phyloP scores from a whole-genome alignment of 2,797 vertebrate genomes.

The Zalophus californianus region DNA sequence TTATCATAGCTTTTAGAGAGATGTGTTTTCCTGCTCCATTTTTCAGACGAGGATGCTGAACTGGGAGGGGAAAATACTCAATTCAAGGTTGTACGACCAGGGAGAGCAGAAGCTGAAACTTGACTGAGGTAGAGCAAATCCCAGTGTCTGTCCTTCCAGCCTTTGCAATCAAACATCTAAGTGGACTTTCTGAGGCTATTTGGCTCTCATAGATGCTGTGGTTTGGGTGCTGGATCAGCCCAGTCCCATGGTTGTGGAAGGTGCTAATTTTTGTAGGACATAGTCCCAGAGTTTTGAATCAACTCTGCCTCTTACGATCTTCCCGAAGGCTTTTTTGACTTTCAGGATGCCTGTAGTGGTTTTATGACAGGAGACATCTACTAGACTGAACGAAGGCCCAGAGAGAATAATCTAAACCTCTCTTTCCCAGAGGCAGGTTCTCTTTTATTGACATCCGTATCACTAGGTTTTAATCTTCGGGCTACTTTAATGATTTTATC shows the following conservation, averaged over 20 bases:
- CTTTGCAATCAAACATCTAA: background rate
- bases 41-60: slow-evolving; percentile 29
- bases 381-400: background rate
- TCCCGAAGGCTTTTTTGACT: background rate
- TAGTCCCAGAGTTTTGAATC: background rate
- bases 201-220: background rate
- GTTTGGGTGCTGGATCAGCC: background rate
- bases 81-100: background rate
- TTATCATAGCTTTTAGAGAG: background rate
- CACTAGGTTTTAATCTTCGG: background rate
- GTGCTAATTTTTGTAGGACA: background rate
- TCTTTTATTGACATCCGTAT: background rate
- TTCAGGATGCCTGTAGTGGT: background rate
- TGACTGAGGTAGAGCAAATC: background rate
- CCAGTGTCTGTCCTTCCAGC: background rate
- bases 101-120: background rate
- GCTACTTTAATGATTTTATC: background rate
- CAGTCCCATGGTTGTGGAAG: background rate
- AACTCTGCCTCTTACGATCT: background rate
- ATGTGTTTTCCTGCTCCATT: background rate
- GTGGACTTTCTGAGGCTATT: background rate
- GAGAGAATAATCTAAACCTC: background rate
- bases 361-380: background rate
- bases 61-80: background rate
- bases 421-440: background rate